Base-by-base conservation (phyloP, 2,113 vertebrate genomes). In the Alligator mississippiensis region DNA sequence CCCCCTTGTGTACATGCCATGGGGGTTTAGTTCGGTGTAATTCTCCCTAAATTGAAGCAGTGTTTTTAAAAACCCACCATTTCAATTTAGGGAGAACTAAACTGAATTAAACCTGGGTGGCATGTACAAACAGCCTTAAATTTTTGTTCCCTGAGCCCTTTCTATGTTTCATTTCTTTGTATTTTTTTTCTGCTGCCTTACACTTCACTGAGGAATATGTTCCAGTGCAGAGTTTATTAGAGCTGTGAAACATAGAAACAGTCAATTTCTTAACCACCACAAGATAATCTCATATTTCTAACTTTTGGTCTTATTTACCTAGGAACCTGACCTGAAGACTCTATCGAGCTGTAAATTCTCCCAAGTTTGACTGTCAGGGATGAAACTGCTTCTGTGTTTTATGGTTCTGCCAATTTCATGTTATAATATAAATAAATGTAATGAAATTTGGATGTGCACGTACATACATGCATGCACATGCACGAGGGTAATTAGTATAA, bases 321-420 rank as follows among this genome's bases (percentile, higher is more conserved):
- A 82, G 58, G 47, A 95, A 54, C 34, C 9, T 61, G 72, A 78
- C 22, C 72, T 21, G 5, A 84, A 91, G 84, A 61, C 22, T 93
- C 93, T 94, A 75, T 91, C 58, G 11, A 68, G 70, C 19, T 74
- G 22, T 87, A 4, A n/a, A 6, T 81, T 94, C 94, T 90, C 58
- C 11, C 90, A 58, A 72, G 72, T 80, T 94, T 88, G 90, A 58
- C 72, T 93, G 27, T 77, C 78, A 19, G 17, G 54, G 25, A 78
- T 87, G 77, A 92, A 57, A 74, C 57, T 66, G 55, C 66, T 77
- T 61, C 24, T 68, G 55, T 86, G 34, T 79, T 10, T 22, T 38
- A 6, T 14, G 6, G 17, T 12, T 90, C 88, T 11, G 58, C 79
- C 84, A 38, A 54, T 87, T 62, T 86, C 58, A 34, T 77, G 17